Conservation (phyloP, 2,797 vertebrate species). For the Sebastes baramenuke region DNA sequence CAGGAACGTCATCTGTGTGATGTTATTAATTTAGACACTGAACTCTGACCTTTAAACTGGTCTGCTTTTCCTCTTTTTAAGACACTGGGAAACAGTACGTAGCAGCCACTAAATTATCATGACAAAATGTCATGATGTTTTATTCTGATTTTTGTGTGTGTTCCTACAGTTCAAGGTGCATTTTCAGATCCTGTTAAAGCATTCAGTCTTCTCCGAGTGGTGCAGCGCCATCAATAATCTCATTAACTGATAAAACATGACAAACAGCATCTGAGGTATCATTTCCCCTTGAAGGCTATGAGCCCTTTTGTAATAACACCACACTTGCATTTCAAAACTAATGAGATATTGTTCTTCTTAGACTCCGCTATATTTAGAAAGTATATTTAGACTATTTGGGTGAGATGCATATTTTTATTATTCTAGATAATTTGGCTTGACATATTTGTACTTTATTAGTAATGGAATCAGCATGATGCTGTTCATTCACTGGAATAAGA, state of each 20-base stretch:
- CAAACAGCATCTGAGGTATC: conserved; percentile 23
- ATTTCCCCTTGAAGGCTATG: background rate
- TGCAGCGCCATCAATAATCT: conserved; percentile 18
- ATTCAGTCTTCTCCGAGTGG: background rate
- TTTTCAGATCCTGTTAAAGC: conserved; percentile 1
- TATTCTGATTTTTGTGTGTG: background rate
- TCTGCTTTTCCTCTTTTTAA: background rate
- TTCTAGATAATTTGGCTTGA: background rate
- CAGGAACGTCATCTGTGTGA: background rate
- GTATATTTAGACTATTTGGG: background rate
- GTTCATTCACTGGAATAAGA: background rate
- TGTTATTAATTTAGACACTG: background rate
- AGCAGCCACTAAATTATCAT: background rate
- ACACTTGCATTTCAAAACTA: background rate
- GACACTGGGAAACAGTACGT: background rate
- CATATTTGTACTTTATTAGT: background rate
- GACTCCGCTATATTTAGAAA: conserved; percentile 6
- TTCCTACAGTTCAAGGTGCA: background rate
- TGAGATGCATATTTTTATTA: background rate
- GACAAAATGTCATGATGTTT: background rate
- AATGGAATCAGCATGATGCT: background rate
- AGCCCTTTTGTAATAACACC: conserved; percentile 10
- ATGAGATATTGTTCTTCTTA: conserved; percentile 15
- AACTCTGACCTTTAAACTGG: background rate
- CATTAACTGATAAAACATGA: conserved; percentile 32